Percentiles rank a stretch among this genome's conserved stretches.
Evolutionary conservation across 1,140 invertebrate genomes (phyloP).

Genomic region (Scaptomyza graminum): DNA sequence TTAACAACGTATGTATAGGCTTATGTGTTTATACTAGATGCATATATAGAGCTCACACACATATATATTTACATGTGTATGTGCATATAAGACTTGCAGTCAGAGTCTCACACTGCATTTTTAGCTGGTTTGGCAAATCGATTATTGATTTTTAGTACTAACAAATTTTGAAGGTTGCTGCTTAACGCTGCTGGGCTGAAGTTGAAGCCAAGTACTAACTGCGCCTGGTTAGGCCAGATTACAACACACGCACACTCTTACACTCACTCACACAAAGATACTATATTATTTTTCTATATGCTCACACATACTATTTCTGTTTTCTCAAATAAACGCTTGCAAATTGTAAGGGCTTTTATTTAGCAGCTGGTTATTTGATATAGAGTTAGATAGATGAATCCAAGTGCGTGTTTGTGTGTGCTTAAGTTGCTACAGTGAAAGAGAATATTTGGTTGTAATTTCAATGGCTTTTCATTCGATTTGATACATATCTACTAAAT

Average conservation of each 20-base stretch:
- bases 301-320: neutral
- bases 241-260: slow-evolving; percentile 1
- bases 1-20: neutral
- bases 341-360: slow-evolving; percentile 18
- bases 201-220: slow-evolving; percentile 31
- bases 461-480: slow-evolving; percentile 16
- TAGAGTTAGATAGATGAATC: neutral
- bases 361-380: slow-evolving; percentile 9
- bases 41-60: slow-evolving; percentile 10
- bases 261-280: neutral
- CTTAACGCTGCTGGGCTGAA: slow-evolving; percentile 34
- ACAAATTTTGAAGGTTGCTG: slow-evolving; percentile 55
- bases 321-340: slow-evolving; percentile 5
- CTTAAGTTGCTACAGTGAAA: neutral
- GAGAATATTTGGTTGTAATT: slow-evolving; percentile 14
- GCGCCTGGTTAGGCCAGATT: slow-evolving; percentile 8
- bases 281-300: slow-evolving; percentile 13
- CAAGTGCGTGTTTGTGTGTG: neutral
- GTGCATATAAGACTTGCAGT: slow-evolving; percentile 25
- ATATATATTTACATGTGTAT: slow-evolving; percentile 3
- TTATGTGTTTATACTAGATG: too few relatives aligned
- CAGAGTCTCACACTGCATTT: slow-evolving; percentile 39
- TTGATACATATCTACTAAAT: neutral
- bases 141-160: slow-evolving; percentile 67
- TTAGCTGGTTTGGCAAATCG: slow-evolving; percentile 46